Evolutionary conservation across 1,140 invertebrate genomes (phyloP).

Genomic region (Chymomyza costata): DNA sequence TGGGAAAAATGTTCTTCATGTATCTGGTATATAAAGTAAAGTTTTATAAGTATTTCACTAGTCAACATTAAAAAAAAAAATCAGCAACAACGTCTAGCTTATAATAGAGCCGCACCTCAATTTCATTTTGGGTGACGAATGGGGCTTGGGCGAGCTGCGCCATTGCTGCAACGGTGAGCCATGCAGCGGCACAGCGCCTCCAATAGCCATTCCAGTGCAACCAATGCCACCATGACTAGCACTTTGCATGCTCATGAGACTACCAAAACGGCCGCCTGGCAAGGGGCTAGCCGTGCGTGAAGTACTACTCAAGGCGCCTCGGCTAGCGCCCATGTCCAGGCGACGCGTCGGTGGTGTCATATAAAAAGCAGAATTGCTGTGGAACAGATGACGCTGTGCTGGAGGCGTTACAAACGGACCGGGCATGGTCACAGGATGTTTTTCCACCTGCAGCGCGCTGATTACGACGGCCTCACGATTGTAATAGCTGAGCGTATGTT

Average conservation of each 20-base stretch:
- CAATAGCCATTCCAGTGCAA: conserved; percentile 1
- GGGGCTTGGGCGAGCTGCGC: conserved; percentile 79
- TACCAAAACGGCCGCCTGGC: conserved; percentile 78
- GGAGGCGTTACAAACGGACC: conserved; percentile 85
- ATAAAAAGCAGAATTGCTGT: conserved; percentile 72
- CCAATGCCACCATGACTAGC: conserved; percentile 58
- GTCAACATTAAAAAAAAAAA: conserved; percentile 2
- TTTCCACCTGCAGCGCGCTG: conserved; percentile 93
- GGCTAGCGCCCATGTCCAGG: conserved; percentile 73
- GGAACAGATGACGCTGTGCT: conserved; percentile 76
- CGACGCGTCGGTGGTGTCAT: conserved; percentile 73
- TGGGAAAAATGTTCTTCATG: conserved; percentile 93
- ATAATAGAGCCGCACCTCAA: conserved; percentile 80
- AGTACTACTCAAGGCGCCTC: conserved; percentile 45
- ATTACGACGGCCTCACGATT: conserved; percentile 94
- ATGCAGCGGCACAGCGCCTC: conserved; percentile 72
- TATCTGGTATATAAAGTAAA: conserved; percentile 78
- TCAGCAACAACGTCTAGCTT: neutral
- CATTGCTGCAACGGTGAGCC: conserved; percentile 76
- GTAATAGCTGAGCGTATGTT: conserved; percentile 82
- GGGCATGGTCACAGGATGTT: conserved; percentile 91
- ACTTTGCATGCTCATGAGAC: conserved; percentile 72
- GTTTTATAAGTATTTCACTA: conserved; percentile 34
- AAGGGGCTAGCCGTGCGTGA: conserved; percentile 77
- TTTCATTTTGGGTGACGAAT: conserved; percentile 93